Evolutionary conservation across 2,113 vertebrate species (phyloP).

Genomic region (Salvelinus alpinus): DNA sequence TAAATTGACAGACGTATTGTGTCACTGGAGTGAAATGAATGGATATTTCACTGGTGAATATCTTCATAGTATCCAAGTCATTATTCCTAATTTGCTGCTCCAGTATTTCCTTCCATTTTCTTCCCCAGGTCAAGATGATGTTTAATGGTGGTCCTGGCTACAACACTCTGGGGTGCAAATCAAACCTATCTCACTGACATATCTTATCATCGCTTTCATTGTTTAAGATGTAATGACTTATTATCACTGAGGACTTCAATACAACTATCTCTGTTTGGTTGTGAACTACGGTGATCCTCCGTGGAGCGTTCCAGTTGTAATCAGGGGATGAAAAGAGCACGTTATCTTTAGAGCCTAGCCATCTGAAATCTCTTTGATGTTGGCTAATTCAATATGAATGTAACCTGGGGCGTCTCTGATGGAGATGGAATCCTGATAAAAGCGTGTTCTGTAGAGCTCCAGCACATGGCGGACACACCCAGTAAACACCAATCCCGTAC

Average conservation of each 20-base stretch:
- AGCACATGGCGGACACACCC: constrained; percentile 30
- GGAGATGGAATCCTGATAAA: constrained; percentile 58
- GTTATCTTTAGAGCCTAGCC: constrained; percentile 66
- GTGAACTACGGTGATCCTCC: constrained; percentile 32
- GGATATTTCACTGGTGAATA: neutral
- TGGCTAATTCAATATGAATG: constrained; percentile 72
- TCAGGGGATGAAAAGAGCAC: constrained; percentile 64
- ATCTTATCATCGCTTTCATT: constrained; percentile 7
- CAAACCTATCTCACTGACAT: neutral
- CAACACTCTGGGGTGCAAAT: neutral
- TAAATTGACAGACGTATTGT: neutral
- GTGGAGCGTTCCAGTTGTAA: constrained; percentile 62
- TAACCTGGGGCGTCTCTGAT: constrained; percentile 68
- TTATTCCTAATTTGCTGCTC: too few relatives aligned
- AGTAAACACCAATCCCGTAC: constrained; percentile 42
- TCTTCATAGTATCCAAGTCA: neutral
- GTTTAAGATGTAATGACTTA: constrained; percentile 12
- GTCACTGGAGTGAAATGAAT: neutral
- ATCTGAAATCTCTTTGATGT: constrained; percentile 75
- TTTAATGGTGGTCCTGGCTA: neutral
- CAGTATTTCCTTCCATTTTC: neutral
- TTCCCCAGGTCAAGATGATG: neutral
- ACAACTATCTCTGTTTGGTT: constrained; percentile 32
- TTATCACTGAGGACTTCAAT: neutral
- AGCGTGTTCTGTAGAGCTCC: constrained; percentile 40